phyloP scores from a whole-genome alignment of 2,113 vertebrate species.

The Mirounga angustirostris region DNA sequence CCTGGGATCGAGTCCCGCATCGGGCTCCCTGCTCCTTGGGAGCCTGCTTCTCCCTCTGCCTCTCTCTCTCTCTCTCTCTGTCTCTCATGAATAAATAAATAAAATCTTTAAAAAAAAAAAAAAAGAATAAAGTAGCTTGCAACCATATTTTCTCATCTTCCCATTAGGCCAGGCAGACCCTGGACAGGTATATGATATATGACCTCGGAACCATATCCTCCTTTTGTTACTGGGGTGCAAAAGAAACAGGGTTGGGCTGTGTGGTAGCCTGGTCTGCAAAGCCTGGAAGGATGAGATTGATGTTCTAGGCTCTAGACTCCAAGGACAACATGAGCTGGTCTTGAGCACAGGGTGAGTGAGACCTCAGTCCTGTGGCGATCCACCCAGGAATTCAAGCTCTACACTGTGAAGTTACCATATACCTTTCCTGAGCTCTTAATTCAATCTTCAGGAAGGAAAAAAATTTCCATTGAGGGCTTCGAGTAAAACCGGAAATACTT shows the following conservation, averaged over 20 bases:
- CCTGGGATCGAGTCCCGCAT: too few relatives aligned
- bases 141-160: neutral
- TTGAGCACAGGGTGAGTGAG: neutral
- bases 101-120: too few relatives aligned
- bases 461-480: constrained; percentile 25
- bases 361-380: neutral
- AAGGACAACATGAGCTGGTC: neutral
- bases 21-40: too few relatives aligned
- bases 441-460: constrained; percentile 48
- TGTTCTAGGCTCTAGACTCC: neutral
- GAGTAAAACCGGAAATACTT: constrained; percentile 42
- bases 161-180: too few relatives aligned
- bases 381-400: neutral
- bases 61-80: too few relatives aligned
- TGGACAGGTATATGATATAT: neutral
- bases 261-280: neutral
- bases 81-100: too few relatives aligned
- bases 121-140: neutral
- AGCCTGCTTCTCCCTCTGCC: too few relatives aligned
- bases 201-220: neutral
- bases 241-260: neutral
- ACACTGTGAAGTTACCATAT: neutral
- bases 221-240: neutral
- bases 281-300: neutral
- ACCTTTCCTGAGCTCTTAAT: constrained; percentile 42